These are phyloP conservation scores for Varanus salvator DNA, from an alignment of 2,113 vertebrate species.

Conservation along the genomic window DNA sequence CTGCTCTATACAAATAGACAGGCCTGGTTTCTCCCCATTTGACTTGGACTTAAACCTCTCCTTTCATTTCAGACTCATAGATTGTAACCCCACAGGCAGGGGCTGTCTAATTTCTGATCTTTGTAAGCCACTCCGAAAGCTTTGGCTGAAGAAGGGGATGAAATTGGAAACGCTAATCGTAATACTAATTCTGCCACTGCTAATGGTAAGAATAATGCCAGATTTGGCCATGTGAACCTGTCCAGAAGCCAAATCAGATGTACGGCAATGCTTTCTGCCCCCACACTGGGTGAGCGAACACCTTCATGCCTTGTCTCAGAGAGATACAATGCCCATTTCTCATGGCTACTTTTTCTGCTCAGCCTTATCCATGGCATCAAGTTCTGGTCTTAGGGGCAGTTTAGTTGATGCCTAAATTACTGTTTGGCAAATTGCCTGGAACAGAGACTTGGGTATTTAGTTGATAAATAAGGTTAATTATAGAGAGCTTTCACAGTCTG, in stretches of 20 bases:
- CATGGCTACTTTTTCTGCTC: background rate
- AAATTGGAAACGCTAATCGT: no score
- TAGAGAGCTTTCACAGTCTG: background rate
- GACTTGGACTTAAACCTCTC: no score
- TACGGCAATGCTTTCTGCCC: background rate
- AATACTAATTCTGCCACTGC: no score
- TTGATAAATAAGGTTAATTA: background rate
- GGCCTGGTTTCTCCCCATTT: no score
- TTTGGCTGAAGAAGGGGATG: no score
- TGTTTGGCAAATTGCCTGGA: background rate
- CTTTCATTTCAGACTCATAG: no score
- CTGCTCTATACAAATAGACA: no score
- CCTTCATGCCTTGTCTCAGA: background rate
- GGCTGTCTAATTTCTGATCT: no score
- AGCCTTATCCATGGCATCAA: background rate
- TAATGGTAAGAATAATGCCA: no score
- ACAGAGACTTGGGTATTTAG: background rate
- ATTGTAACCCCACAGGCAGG: no score
- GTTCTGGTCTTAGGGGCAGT: background rate
- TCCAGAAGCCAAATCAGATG: background rate
- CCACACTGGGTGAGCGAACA: background rate
- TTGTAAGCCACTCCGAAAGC: no score
- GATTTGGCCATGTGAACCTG: background rate
- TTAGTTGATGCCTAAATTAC: background rate
- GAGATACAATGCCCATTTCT: background rate